Evolutionary conservation across 2,888 invertebrate genomes (phyloP), one percentile per base, ranked within the genome.

Genomic region (Rotaria magnacalcarata): DNA sequence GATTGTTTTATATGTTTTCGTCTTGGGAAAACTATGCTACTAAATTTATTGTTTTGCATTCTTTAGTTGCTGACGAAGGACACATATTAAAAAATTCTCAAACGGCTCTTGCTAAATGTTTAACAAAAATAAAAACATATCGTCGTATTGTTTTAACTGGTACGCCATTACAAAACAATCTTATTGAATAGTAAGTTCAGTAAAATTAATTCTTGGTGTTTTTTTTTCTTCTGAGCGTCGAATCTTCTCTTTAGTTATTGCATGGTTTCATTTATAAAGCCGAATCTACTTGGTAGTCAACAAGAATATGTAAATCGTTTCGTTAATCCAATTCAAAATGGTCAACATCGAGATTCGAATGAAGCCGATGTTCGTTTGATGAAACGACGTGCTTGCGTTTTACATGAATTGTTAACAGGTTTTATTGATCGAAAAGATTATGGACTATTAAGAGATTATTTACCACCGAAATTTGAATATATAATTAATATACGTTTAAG

Each of bases 211-310:
- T 11, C 16, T 52, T 52, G 10, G 14, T 52, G 52, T 52, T 52
- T 52, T 1, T 21, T 54, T 7, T 7, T 54, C 4, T n/a, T 27
- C 0, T 58, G 34, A 34, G 2, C 2, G 34, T 34, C 34, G 34
- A 34, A 34, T 60, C 0, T 34, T 16, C 11, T 34, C 8, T 27
- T n/a, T 41, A 67, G 67, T 92, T 96, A 96, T 92, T 97, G 96
- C 92, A 99, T 99, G 99, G 96, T 99, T 60, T 95, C 96, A 89
- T 99, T 99, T 91, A 96, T 99, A 86, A 98, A 97, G 91, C 97
- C 97, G 1, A 96, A 94, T 91, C 92, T 99, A 10, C 93, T 99
- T 84, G 96, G 96, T 56, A 96, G 96, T 34, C 94, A 94, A 90
- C 95, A 95, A 89, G 98, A 99, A 92, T 99, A 97, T 90, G 92